These are phyloP conservation scores for Drosophila gunungcola DNA, from an alignment of 1,140 invertebrate genomes.

Conservation along the genomic window DNA sequence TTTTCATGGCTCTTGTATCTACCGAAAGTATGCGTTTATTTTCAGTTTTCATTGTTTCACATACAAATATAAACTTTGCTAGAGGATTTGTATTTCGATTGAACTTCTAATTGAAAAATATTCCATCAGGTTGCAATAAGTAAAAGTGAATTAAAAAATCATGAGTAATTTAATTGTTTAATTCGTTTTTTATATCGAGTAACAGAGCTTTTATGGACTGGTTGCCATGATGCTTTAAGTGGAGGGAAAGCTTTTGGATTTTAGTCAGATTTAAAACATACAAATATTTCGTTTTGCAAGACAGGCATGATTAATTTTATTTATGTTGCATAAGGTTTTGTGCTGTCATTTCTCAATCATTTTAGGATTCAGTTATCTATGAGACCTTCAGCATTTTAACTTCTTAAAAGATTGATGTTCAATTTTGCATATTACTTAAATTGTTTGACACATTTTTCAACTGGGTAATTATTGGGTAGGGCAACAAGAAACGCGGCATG, in stretches of 20 bases:
- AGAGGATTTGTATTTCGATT: slow-evolving; percentile 18
- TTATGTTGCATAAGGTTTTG: no score
- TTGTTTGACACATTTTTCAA: not conserved
- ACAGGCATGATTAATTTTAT: no score
- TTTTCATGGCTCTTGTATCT: slow-evolving; percentile 36
- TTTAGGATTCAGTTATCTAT: no score
- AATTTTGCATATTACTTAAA: not conserved
- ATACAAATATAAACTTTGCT: slow-evolving; percentile 7
- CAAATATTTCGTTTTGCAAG: no score
- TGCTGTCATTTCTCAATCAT: no score
- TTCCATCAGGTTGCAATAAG: not conserved
- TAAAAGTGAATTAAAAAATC: slow-evolving; percentile 6
- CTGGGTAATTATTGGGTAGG: not conserved
- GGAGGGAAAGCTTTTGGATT: not conserved
- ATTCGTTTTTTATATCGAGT: not conserved
- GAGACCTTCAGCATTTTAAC: not conserved
- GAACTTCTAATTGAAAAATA: slow-evolving; percentile 24
- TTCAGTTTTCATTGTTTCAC: slow-evolving; percentile 15
- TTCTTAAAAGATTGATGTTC: not conserved
- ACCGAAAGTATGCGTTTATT: not conserved
- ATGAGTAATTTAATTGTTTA: not conserved
- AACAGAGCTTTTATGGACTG: not conserved
- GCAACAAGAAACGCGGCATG: not conserved
- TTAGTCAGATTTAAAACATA: not conserved
- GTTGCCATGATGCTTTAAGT: not conserved